A percentile compares a stretch with the other conserved stretches of the same genome.
These are phyloP conservation scores for Lasiurus cinereus DNA, from an alignment of 2,113 vertebrate genomes.

Conservation along the genomic window DNA sequence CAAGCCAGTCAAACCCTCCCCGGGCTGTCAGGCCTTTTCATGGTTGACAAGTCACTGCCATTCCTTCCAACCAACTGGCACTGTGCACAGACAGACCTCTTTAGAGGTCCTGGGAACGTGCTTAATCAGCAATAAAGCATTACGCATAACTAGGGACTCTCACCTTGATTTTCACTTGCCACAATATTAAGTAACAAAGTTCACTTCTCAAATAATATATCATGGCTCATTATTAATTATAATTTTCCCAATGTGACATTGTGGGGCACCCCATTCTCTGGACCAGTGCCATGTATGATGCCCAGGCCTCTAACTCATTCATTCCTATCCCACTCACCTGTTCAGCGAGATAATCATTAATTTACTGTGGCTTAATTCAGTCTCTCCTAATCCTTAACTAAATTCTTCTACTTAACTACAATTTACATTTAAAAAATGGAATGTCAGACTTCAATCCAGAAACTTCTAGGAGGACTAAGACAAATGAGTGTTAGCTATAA, in stretches of 20 bases:
- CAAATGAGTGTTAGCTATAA: constrained; percentile 29
- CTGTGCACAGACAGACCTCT: neutral
- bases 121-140: neutral
- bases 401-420: constrained; percentile 51
- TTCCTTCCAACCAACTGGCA: neutral
- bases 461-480: neutral
- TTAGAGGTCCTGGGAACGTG: neutral
- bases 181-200: neutral
- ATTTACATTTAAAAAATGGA: constrained; percentile 14
- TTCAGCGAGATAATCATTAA: constrained; percentile 62
- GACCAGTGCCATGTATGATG: neutral
- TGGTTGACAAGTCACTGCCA: neutral
- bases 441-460: constrained; percentile 27
- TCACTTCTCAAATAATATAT: neutral
- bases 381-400: constrained; percentile 57
- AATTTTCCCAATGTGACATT: neutral
- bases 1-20: neutral
- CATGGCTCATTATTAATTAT: neutral
- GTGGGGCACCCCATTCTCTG: neutral
- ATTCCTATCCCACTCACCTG: neutral
- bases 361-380: constrained; percentile 20
- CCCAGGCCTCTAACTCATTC: neutral
- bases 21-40: neutral
- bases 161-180: neutral
- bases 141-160: neutral